A percentile compares a stretch with the other conserved stretches of the same genome.
These are phyloP conservation scores for Drosophila infuscata DNA, from an alignment of 2,888 invertebrate species.

Conservation along the genomic window DNA sequence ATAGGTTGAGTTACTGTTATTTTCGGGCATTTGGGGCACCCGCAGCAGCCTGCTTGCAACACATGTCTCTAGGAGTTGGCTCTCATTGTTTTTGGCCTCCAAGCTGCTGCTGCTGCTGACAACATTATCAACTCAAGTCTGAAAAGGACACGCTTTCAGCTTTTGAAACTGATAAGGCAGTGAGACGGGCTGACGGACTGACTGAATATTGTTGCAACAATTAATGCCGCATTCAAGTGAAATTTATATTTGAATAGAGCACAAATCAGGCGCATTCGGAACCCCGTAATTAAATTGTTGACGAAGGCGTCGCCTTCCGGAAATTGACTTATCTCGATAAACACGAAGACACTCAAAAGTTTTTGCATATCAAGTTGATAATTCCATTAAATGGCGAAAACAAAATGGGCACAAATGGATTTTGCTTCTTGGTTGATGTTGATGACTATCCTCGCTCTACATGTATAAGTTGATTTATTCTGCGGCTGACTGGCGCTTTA, in stretches of 20 bases:
- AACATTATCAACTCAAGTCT: slow-evolving; percentile 43
- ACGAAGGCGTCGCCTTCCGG: slow-evolving; percentile 22
- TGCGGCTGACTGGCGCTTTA: slow-evolving; percentile 48
- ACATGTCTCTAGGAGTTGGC: slow-evolving; percentile 18
- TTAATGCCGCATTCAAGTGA: slow-evolving; percentile 67
- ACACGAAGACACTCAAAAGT: slow-evolving; percentile 44
- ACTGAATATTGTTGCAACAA: slow-evolving; percentile 60
- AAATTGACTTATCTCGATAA: slow-evolving; percentile 56
- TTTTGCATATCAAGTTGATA: slow-evolving; percentile 73
- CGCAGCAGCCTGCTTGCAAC: slow-evolving; percentile 40
- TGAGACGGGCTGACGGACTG: not conserved
- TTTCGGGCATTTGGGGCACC: slow-evolving; percentile 17
- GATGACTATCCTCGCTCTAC: not conserved
- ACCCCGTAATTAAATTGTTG: slow-evolving; percentile 68
- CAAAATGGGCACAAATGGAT: slow-evolving; percentile 60
- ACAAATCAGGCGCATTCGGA: slow-evolving; percentile 59
- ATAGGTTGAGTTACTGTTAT: slow-evolving; percentile 11
- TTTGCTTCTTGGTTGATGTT: slow-evolving; percentile 8
- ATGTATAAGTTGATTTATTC: slow-evolving; percentile 39
- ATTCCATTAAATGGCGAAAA: slow-evolving; percentile 70
- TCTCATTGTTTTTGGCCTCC: slow-evolving; percentile 27
- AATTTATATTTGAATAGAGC: slow-evolving; percentile 55
- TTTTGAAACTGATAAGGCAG: slow-evolving; percentile 28
- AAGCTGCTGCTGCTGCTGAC: slow-evolving; percentile 16
- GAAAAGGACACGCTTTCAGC: slow-evolving; percentile 14